phyloP scores from a whole-genome alignment of 2,113 vertebrate genomes.

The Australoheros scitulus region DNA sequence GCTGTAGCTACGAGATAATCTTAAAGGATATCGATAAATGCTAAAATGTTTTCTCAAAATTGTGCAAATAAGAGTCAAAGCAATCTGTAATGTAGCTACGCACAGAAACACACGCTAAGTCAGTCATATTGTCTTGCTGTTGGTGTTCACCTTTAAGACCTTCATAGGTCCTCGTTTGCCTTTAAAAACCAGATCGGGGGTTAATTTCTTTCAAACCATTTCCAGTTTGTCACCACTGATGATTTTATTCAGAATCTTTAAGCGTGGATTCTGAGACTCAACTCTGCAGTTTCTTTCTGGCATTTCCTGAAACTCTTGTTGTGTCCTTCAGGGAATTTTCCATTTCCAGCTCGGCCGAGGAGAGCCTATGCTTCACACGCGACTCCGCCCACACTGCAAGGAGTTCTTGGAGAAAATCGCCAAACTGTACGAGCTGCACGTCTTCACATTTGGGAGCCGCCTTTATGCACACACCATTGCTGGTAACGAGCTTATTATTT shows the following conservation, averaged over 20 bases:
- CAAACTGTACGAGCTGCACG: constrained; percentile 94
- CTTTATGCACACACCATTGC: constrained; percentile 99
- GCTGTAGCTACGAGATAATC: background rate
- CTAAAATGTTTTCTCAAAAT: background rate
- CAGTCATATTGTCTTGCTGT: too few relatives aligned
- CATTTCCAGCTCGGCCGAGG: constrained; percentile 97
- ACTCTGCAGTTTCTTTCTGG: background rate
- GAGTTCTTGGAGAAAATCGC: constrained; percentile 96
- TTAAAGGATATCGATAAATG: background rate
- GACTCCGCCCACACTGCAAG: constrained; percentile 95
- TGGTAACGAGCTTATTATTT: constrained; percentile 76
- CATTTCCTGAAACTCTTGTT: background rate
- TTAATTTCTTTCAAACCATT: background rate
- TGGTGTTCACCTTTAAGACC: too few relatives aligned
- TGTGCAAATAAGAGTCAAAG: background rate
- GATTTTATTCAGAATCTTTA: background rate
- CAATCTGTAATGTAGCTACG: background rate
- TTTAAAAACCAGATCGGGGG: background rate
- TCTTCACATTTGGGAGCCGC: constrained; percentile 97
- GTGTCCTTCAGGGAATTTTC: constrained; percentile 88
- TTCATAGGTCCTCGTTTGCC: background rate
- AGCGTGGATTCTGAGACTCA: background rate
- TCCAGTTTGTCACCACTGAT: background rate
- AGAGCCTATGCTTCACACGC: constrained; percentile 96
- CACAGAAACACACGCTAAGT: background rate